Evolutionary conservation across 2,888 invertebrate genomes (phyloP).

Genomic region (Zaprionus obscuricornis): DNA sequence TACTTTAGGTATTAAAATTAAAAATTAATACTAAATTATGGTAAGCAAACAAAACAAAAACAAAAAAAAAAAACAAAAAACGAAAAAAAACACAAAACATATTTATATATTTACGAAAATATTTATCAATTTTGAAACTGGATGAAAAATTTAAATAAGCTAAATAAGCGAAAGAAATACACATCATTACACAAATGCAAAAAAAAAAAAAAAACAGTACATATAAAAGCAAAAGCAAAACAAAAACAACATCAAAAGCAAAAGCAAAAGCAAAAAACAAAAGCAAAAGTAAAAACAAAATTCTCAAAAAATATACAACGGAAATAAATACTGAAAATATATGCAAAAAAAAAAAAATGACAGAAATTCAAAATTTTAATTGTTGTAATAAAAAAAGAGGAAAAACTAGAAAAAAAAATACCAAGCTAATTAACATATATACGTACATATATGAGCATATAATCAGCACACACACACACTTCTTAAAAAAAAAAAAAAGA

Average conservation of each 20-base stretch:
- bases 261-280: conserved; percentile 31
- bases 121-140: conserved; percentile 50
- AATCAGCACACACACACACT: conserved; percentile 60
- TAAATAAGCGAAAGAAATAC: conserved; percentile 31
- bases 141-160: conserved; percentile 30
- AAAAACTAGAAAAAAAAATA: conserved; percentile 49
- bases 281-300: conserved; percentile 35
- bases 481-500: conserved; percentile 45
- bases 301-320: conserved; percentile 41
- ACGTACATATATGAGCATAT: conserved; percentile 62
- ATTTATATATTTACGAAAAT: no score
- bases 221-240: conserved; percentile 20
- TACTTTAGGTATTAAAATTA: conserved; percentile 73
- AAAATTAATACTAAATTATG: conserved; percentile 56
- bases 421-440: no score
- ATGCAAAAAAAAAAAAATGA: conserved; percentile 31
- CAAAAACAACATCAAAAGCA: conserved; percentile 39
- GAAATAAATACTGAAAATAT: conserved; percentile 53
- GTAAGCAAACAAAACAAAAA: conserved; percentile 52
- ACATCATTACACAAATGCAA: conserved; percentile 46
- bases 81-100: no score
- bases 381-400: conserved; percentile 81
- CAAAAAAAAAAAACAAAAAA: conserved; percentile 15
- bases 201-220: conserved; percentile 36
- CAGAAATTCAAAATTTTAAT: conserved; percentile 80